phyloP scores from a whole-genome alignment of 2,113 vertebrate species.

The Seriola dumerili region DNA sequence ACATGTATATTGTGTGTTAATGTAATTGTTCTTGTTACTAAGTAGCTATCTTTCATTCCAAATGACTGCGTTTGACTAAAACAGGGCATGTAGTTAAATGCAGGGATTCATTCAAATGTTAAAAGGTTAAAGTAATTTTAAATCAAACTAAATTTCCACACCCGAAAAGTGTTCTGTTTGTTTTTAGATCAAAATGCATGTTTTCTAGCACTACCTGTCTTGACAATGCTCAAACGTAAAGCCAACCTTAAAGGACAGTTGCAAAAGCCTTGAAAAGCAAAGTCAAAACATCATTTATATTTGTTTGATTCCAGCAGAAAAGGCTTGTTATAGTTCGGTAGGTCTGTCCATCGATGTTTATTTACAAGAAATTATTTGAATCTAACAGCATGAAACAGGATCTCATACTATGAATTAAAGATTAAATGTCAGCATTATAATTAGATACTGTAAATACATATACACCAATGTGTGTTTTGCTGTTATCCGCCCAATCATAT shows the following conservation, averaged over 20 bases:
- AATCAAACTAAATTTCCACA: conserved; percentile 26
- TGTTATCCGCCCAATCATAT: neutral
- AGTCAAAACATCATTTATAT: conserved; percentile 16
- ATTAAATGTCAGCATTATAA: conserved; percentile 3
- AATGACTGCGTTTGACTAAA: conserved; percentile 56
- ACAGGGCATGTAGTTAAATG: conserved; percentile 61
- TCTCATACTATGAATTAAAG: neutral
- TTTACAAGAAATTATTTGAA: conserved; percentile 10
- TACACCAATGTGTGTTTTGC: conserved; percentile 1
- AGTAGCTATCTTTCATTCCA: conserved; percentile 59
- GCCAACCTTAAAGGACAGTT: conserved; percentile 15
- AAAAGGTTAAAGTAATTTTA: neutral
- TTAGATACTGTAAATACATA: conserved; percentile 7
- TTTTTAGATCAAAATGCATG: conserved; percentile 64
- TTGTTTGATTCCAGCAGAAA: neutral
- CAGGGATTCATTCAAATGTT: conserved; percentile 46
- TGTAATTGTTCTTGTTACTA: conserved; percentile 66
- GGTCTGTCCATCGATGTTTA: conserved; percentile 15
- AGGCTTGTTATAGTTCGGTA: conserved; percentile 6
- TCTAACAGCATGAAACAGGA: neutral
- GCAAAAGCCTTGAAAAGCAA: conserved; percentile 5
- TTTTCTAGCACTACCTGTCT: conserved; percentile 57
- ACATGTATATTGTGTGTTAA: conserved; percentile 66
- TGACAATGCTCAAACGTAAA: conserved; percentile 41
- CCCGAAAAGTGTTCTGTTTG: conserved; percentile 17